These are phyloP conservation scores for Cheumatopsyche charites DNA, from an alignment of 1,140 invertebrate species.

Conservation along the genomic window DNA sequence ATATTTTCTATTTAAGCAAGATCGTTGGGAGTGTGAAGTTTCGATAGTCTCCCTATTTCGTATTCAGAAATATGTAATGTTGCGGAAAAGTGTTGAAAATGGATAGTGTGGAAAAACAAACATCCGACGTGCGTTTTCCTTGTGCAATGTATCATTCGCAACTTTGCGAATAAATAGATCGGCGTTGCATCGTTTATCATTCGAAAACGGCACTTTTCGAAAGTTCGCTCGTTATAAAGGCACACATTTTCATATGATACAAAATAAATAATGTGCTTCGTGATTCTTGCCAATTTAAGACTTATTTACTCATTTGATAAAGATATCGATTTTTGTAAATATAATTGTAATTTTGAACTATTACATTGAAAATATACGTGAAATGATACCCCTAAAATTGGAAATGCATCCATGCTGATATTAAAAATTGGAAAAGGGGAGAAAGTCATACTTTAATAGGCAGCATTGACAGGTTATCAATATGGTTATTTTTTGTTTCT, in stretches of 20 bases:
- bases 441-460: conserved; percentile 28
- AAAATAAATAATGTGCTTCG: not conserved
- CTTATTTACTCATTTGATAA: too few species aligned
- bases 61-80: too few species aligned
- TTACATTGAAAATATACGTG: not conserved
- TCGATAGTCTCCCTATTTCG: too few species aligned
- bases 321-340: too few species aligned
- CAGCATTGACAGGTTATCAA: conserved; percentile 20
- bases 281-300: too few species aligned
- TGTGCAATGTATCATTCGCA: conserved; percentile 29
- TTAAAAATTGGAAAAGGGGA: not conserved
- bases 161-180: conserved; percentile 31
- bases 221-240: conserved; percentile 6
- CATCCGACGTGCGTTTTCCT: not conserved
- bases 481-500: conserved; percentile 5
- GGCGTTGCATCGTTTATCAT: conserved; percentile 27
- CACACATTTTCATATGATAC: too few species aligned
- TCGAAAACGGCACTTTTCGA: conserved; percentile 2
- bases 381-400: not conserved
- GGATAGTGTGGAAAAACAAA: not conserved
- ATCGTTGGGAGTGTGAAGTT: too few species aligned
- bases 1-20: too few species aligned
- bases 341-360: too few species aligned
- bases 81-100: too few species aligned
- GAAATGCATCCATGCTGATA: not conserved